Conservation (phyloP, 2,888 invertebrate species). For the Latrodectus elegans region DNA sequence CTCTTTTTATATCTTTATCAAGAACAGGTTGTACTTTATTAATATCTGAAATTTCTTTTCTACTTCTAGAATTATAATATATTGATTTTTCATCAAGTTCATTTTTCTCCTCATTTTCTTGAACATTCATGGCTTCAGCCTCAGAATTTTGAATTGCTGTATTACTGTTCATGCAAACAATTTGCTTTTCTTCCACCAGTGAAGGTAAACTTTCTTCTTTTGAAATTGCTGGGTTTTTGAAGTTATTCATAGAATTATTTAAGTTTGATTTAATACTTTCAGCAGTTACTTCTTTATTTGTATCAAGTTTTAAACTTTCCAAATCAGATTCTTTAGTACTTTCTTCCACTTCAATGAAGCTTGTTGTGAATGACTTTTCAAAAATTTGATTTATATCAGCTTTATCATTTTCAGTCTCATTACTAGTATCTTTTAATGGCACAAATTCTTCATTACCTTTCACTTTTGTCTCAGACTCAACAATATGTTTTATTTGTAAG, state of each 20-base stretch:
- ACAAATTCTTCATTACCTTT: background rate
- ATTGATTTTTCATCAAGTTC: background rate
- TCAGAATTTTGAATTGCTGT: too few species aligned
- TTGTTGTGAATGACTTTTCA: slow-evolving; percentile 20
- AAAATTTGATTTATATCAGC: background rate
- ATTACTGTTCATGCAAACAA: too few species aligned
- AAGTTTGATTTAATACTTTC: background rate
- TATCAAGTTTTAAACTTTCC: background rate
- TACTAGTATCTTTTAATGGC: background rate
- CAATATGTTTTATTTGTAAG: background rate
- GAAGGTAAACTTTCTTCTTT: too few species aligned
- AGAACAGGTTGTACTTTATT: too few species aligned
- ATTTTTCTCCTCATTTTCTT: background rate
- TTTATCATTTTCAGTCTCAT: background rate
- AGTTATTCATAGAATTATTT: too few species aligned
- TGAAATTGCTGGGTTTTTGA: too few species aligned
- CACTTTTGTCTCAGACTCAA: background rate
- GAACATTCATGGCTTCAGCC: too few species aligned
- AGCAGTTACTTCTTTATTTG: background rate
- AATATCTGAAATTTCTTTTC: too few species aligned
- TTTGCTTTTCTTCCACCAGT: too few species aligned
- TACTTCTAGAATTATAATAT: too few species aligned
- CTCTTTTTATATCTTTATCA: too few species aligned
- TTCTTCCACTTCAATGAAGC: slow-evolving; percentile 24
- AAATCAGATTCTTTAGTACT: background rate